phyloP scores from a whole-genome alignment of 2,113 vertebrate species.

The Catharus fuscescens region DNA sequence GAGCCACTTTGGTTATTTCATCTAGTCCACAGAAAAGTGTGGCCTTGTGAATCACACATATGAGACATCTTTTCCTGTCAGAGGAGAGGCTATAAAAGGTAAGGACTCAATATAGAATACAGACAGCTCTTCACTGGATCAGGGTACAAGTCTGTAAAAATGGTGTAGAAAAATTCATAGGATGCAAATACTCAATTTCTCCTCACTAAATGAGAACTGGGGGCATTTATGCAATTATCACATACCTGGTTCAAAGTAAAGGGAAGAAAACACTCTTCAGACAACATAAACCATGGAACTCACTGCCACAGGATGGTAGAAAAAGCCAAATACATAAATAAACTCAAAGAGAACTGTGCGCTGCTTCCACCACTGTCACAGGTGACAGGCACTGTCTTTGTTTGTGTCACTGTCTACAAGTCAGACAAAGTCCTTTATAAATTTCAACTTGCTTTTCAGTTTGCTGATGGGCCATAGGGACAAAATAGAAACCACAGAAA shows the following conservation, averaged over 20 bases:
- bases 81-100: not conserved
- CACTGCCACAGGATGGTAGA: not conserved
- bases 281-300: not conserved
- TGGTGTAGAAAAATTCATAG: not conserved
- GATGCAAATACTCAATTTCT: not conserved
- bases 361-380: not conserved
- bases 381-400: fast-evolving
- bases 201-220: not conserved
- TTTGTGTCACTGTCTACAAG: too few species aligned
- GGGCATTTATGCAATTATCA: not conserved
- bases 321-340: not conserved
- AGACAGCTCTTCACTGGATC: not conserved
- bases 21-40: not conserved
- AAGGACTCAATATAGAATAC: not conserved
- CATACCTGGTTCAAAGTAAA: not conserved
- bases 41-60: not conserved
- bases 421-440: not conserved
- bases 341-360: not conserved
- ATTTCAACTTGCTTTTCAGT: not conserved
- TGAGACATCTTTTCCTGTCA: not conserved
- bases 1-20: not conserved
- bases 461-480: not conserved
- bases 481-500: not conserved
- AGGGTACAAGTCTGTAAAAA: not conserved
- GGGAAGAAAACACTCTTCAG: not conserved